A percentile compares a stretch with the other conserved stretches of the same genome.
phyloP scores from a whole-genome alignment of 2,888 invertebrate species.

The Drosophila sordidula region DNA sequence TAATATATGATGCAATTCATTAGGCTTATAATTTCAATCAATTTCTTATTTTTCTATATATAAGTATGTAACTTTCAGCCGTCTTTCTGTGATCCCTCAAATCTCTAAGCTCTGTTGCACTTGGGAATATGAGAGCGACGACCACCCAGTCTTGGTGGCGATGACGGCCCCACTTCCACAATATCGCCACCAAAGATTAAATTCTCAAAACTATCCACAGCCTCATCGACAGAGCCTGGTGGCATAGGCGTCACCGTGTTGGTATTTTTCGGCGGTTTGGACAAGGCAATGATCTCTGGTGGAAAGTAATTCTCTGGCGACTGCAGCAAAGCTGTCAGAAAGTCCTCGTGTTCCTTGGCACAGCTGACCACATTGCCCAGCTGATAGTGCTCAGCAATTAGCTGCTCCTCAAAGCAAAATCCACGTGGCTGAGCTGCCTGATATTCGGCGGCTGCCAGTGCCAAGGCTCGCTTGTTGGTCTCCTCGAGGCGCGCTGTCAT shows the following conservation, averaged over 20 bases:
- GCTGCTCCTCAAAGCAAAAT: slow-evolving; percentile 35
- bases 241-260: neutral
- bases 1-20: neutral
- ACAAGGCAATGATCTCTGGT: slow-evolving; percentile 51
- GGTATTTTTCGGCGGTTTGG: slow-evolving; percentile 10
- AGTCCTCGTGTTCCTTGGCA: slow-evolving; percentile 50
- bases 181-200: slow-evolving; percentile 24
- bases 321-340: slow-evolving; percentile 43
- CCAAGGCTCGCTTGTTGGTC: slow-evolving; percentile 36
- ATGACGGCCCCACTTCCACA: slow-evolving; percentile 42
- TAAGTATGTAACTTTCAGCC: neutral
- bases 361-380: slow-evolving; percentile 31
- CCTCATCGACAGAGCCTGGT: neutral
- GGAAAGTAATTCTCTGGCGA: slow-evolving; percentile 61
- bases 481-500: slow-evolving; percentile 46
- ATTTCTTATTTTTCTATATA: neutral
- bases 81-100: neutral
- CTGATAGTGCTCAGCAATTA: slow-evolving; percentile 36
- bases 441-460: slow-evolving; percentile 7
- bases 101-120: slow-evolving; percentile 25
- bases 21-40: neutral
- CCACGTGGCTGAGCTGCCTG: neutral
- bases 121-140: slow-evolving; percentile 34
- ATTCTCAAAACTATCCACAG: slow-evolving; percentile 11
- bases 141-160: slow-evolving; percentile 51